Evolutionary conservation across 2,797 vertebrate species (phyloP).

Genomic region (Mus caroli): DNA sequence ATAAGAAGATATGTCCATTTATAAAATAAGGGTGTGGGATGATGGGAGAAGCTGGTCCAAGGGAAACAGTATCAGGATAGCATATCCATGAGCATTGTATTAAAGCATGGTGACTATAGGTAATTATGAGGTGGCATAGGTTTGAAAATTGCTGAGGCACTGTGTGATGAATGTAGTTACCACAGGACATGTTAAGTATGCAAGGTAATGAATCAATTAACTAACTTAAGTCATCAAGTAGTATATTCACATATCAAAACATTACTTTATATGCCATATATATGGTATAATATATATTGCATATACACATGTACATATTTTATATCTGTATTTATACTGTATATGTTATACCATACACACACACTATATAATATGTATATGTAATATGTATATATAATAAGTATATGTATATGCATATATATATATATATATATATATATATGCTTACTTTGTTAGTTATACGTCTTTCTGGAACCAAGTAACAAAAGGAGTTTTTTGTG

Average conservation of each 20-base stretch:
- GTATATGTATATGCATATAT: too few species aligned
- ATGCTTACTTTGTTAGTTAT: background rate
- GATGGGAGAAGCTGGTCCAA: background rate
- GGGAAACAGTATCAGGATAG: background rate
- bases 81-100: background rate
- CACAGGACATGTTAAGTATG: background rate
- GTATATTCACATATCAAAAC: background rate
- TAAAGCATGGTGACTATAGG: background rate
- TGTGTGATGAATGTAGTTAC: background rate
- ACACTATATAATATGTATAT: too few species aligned
- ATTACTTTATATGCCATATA: background rate
- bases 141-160: background rate
- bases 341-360: background rate
- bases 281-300: background rate
- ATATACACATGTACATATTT: background rate
- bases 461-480: background rate
- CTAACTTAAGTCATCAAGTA: background rate
- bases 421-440: too few species aligned
- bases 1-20: slow-evolving; percentile 12
- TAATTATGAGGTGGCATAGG: background rate
- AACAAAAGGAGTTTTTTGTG: slow-evolving; percentile 9
- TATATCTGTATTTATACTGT: background rate
- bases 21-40: background rate
- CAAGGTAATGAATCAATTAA: background rate
- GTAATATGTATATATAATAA: background rate